These are phyloP conservation scores for Trisateles emortualis DNA, from an alignment of 2,888 invertebrate species.

Conservation along the genomic window DNA sequence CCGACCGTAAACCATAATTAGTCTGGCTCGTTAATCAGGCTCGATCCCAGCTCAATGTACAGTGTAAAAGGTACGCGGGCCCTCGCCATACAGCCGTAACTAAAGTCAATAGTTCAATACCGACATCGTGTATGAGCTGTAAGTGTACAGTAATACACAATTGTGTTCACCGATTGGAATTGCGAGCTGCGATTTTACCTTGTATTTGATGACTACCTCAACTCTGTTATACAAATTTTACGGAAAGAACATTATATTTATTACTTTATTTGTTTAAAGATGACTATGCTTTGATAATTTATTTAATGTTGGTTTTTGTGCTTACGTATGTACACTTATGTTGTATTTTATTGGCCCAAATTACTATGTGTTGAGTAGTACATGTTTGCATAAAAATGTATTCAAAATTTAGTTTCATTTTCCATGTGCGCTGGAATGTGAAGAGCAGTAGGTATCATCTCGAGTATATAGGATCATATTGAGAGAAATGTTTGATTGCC, in stretches of 20 bases:
- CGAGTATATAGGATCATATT: slow-evolving; percentile 17
- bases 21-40: background rate
- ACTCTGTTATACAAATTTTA: background rate
- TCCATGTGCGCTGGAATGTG: slow-evolving; percentile 31
- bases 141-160: background rate
- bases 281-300: background rate
- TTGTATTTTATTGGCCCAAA: slow-evolving; percentile 2
- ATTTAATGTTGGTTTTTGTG: background rate
- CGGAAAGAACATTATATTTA: background rate
- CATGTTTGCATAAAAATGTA: slow-evolving; percentile 4
- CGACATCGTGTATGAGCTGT: background rate
- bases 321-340: background rate
- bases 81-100: background rate
- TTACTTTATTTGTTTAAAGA: background rate
- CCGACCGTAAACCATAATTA: background rate
- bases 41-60: background rate
- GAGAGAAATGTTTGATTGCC: slow-evolving; percentile 13
- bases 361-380: background rate
- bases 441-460: slow-evolving; percentile 32
- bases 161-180: background rate
- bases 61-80: slow-evolving; percentile 1
- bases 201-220: slow-evolving; percentile 9
- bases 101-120: slow-evolving; percentile 1
- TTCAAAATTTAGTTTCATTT: slow-evolving; percentile 15
- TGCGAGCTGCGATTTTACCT: slow-evolving; percentile 10